These are phyloP conservation scores for Tetranychus piercei DNA, from an alignment of 2,888 invertebrate species.

Conservation along the genomic window DNA sequence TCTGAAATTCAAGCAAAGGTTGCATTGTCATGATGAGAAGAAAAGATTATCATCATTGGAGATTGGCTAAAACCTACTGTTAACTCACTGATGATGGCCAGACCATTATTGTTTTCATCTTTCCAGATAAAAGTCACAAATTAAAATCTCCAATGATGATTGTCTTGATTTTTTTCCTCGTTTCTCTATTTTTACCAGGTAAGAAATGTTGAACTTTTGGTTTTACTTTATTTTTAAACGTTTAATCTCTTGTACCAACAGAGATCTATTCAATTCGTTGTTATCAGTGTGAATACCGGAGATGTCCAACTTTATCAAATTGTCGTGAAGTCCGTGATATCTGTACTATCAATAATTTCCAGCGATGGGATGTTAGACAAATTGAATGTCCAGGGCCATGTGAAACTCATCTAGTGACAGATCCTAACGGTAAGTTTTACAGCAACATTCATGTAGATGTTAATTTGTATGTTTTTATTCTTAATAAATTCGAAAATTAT, in stretches of 20 bases:
- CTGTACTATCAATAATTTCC: conserved; percentile 21
- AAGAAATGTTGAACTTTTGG: neutral
- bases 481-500: no score
- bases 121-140: neutral
- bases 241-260: neutral
- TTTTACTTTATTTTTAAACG: neutral
- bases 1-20: neutral
- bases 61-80: neutral
- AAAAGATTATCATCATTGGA: neutral
- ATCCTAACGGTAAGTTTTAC: conserved; percentile 17
- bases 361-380: conserved; percentile 15
- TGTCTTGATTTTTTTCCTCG: neutral
- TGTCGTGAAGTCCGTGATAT: conserved; percentile 11
- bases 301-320: conserved; percentile 12
- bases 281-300: conserved; percentile 2
- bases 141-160: neutral
- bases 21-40: neutral
- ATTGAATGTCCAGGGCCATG: conserved; percentile 21
- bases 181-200: neutral
- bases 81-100: no score
- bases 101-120: neutral
- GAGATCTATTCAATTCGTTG: neutral
- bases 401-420: conserved; percentile 21
- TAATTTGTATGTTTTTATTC: neutral
- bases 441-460: neutral